Conservation (phyloP, 2,113 vertebrate species). For the Oxygymnocypris stewartii region DNA sequence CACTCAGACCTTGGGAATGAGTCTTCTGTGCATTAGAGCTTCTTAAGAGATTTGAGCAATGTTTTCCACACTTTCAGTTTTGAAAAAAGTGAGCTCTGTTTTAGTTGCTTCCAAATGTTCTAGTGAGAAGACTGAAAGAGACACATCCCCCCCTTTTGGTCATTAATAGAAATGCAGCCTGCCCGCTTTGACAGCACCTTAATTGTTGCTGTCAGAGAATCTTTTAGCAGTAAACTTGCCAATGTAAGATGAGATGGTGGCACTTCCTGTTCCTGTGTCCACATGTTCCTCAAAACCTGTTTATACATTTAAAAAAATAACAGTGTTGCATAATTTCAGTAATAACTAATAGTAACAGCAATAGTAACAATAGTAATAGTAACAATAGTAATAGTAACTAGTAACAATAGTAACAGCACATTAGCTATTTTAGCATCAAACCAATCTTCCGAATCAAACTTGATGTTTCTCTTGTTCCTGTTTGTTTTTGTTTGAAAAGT, state of each 20-base stretch:
- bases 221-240: constrained; percentile 29
- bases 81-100: not conserved
- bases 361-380: no score
- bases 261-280: not conserved
- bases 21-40: not conserved
- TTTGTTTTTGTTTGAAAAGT: not conserved
- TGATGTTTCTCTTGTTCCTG: not conserved
- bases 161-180: constrained; percentile 4
- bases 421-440: no score
- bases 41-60: not conserved
- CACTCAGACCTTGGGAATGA: not conserved
- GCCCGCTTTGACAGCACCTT: not conserved
- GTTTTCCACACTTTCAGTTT: not conserved
- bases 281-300: not conserved
- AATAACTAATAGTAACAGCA: no score
- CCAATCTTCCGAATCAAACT: no score
- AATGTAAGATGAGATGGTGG: no score
- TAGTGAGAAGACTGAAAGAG: constrained; percentile 49
- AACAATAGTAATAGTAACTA: no score
- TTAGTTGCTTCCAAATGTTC: not conserved
- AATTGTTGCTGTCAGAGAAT: not conserved
- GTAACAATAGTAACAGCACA: no score
- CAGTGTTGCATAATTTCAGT: not conserved
- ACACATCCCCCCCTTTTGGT: constrained; percentile 49
- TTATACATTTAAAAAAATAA: no score